Percentiles rank a stretch among this genome's conserved stretches.
Conservation (phyloP, 2,113 vertebrate genomes). For the Danio rerio region GRCz12tu NC_133191.1:43991501-43992000, state of each 20-base stretch:
- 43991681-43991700: neutral
- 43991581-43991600: neutral
- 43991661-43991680: neutral
- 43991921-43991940: neutral
- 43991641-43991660: neutral
- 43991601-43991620: neutral
- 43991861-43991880: too few species aligned
- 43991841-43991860: neutral
- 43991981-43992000: neutral
- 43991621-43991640: neutral
- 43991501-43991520: neutral
- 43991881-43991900: too few species aligned
- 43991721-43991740: slow-evolving; percentile 5
- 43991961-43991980: neutral
- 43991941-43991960: neutral
- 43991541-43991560: neutral
- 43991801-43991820: neutral
- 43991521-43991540: neutral
- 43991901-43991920: neutral
- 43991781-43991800: neutral
- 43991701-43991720: neutral
- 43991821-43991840: neutral
- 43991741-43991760: slow-evolving; percentile 14
- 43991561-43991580: neutral
- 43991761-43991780: neutral